These are phyloP conservation scores for Rhagoletis pomonella DNA, from an alignment of 1,140 invertebrate species.

Conservation along the genomic window DNA sequence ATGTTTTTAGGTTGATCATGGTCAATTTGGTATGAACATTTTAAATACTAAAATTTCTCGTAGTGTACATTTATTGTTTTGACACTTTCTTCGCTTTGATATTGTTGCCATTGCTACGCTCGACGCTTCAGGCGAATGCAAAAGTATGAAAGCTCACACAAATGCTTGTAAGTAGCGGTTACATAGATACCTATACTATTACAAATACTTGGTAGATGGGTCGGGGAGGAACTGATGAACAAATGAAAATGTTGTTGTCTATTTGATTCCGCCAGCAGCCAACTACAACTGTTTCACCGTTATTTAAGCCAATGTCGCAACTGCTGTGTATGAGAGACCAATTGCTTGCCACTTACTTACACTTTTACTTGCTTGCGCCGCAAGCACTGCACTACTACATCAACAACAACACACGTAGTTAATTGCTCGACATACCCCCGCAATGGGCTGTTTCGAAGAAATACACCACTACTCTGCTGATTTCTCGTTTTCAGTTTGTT, in stretches of 20 bases:
- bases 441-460: background rate
- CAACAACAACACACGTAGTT: background rate
- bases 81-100: too few species aligned
- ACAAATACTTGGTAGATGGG: background rate
- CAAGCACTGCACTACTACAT: background rate
- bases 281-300: background rate
- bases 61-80: too few species aligned
- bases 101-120: background rate
- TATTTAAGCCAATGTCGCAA: background rate
- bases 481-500: background rate
- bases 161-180: constrained; percentile 32
- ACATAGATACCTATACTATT: background rate
- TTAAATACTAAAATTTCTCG: too few species aligned
- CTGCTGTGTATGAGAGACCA: background rate
- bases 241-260: background rate
- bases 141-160: constrained; percentile 25
- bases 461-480: background rate
- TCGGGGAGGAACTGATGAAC: background rate
- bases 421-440: background rate
- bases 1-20: too few species aligned
- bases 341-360: background rate
- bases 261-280: background rate
- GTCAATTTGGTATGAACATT: too few species aligned
- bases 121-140: background rate
- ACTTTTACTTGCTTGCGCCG: background rate